phyloP scores from a whole-genome alignment of 1,140 invertebrate genomes.

The Drosophila subobscura region DNA sequence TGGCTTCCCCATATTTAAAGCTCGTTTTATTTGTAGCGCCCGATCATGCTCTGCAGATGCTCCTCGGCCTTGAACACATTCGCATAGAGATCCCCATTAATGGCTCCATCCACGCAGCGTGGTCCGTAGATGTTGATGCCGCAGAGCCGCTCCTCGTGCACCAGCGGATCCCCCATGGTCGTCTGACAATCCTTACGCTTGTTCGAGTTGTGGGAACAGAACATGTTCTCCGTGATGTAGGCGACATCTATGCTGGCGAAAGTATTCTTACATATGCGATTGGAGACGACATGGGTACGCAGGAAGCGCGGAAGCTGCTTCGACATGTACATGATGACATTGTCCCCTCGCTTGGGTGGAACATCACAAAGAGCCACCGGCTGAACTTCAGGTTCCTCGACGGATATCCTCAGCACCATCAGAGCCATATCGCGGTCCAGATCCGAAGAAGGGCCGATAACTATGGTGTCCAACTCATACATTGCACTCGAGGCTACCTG shows the following conservation, averaged over 20 bases:
- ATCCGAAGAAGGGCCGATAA: not conserved
- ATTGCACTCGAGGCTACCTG: constrained; percentile 8
- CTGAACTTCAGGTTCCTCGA: constrained; percentile 7
- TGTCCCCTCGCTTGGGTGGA: constrained; percentile 5
- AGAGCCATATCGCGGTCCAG: constrained; percentile 27
- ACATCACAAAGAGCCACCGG: constrained; percentile 30
- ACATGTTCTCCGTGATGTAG: constrained; percentile 40
- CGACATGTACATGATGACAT: constrained; percentile 48
- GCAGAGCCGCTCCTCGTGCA: constrained; percentile 38
- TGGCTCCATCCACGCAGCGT: constrained; percentile 25
- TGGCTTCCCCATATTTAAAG: not conserved
- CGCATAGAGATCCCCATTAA: constrained; percentile 55
- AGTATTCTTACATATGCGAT: constrained; percentile 39
- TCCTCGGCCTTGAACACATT: constrained; percentile 34
- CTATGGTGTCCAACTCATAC: constrained; percentile 18
- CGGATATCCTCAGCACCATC: constrained; percentile 1
- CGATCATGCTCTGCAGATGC: constrained; percentile 8
- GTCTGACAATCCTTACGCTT: constrained; percentile 37
- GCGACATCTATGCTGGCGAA: constrained; percentile 33
- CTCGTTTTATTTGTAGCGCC: constrained; percentile 3
- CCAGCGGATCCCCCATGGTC: constrained; percentile 30
- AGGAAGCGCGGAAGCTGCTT: constrained; percentile 20
- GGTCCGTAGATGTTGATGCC: constrained; percentile 54
- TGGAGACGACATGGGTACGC: constrained; percentile 41
- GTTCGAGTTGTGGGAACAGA: constrained; percentile 49